Base-by-base conservation (phyloP, 2,888 invertebrate species). In the Callimorpha dominula region DNA sequence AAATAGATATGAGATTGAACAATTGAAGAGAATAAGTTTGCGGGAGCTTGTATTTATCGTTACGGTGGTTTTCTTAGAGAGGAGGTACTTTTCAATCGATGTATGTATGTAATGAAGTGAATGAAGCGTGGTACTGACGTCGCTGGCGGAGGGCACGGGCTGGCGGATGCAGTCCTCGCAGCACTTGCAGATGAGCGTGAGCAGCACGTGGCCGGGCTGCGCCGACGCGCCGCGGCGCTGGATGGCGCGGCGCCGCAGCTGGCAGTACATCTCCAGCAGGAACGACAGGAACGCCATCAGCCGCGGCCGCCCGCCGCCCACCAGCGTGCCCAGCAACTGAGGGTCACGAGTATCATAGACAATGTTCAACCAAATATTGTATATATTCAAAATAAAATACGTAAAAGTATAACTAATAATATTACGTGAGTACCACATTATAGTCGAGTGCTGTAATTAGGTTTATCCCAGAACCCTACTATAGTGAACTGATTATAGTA, bases 181-280 rank as follows among this genome's bases (percentile, higher is more conserved):
- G 93, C 98, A 98, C 93, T 98, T 98, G 90, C 97, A 97, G 87
- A 99, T 96, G 85, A 99, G 96, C 73, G 98, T 97, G 75, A 98
- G 96, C 86, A 99, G 96, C 81, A 98, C 97, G 84, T 98, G 96
- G 3, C 97, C 97, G 93, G 92, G 96, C 95, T 92, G 96, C 91
- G 88, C 93, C 88, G 88, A 94, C 86, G 93, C 96, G 78, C 91
- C 96, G 94, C 93, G 94, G 70, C 91, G 96, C 91, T 94, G 97
- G 94, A 90, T 96, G 91, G 90, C 96, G 80, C 97, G 96, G 63
- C 97, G 96, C 90, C 98, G 98, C 87, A 98, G 93, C 96, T 98
- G 98, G 90, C 98, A 97, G 93, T 98, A 98, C 97, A 98, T 98
- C 96, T 98, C 98, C 86, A 98, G 98, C 80, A 98, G 96, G 96